phyloP scores from a whole-genome alignment of 1,140 invertebrate genomes.

The Zaprionus africanus region DNA sequence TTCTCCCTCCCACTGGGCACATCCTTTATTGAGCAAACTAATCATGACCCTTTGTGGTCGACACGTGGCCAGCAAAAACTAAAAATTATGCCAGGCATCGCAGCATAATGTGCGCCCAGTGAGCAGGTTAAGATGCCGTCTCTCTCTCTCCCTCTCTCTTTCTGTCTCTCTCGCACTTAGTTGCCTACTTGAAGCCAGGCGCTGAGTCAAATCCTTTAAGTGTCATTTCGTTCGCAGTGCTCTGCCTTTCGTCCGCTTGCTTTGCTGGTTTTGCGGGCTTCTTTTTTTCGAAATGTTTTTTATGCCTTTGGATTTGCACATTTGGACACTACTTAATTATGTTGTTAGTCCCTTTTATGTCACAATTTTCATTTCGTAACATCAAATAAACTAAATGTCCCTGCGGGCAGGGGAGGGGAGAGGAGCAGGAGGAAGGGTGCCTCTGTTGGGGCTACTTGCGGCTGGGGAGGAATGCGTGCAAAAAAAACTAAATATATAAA shows the following conservation, averaged over 20 bases:
- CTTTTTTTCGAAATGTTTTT: constrained; percentile 63
- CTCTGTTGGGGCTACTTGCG: not conserved
- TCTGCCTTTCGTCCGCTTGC: not conserved
- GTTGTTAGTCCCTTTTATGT: constrained; percentile 83
- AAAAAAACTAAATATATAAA: constrained; percentile 24
- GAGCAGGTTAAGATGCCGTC: constrained; percentile 19
- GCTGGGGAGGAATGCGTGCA: constrained; percentile 3
- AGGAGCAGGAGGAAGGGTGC: not conserved
- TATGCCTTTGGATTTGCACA: constrained; percentile 80
- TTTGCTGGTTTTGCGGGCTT: constrained; percentile 19
- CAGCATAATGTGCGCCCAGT: constrained; percentile 19
- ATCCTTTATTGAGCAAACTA: constrained; percentile 67
- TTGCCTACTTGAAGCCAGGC: constrained; percentile 56
- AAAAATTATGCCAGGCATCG: constrained; percentile 50
- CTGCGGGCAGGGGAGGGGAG: not conserved
- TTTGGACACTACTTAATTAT: constrained; percentile 81
- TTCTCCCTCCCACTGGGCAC: constrained; percentile 1
- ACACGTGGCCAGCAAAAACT: constrained; percentile 67
- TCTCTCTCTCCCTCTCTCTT: constrained; percentile 35
- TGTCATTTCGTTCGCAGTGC: constrained; percentile 63
- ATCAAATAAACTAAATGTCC: constrained; percentile 81
- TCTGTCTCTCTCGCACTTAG: constrained; percentile 30
- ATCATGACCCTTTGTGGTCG: constrained; percentile 76
- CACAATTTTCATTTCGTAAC: constrained; percentile 82
- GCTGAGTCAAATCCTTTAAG: constrained; percentile 71